Evolutionary conservation across 2,797 vertebrate genomes (phyloP), one percentile per base, ranked within the genome.

Genomic region (Acipenser ruthenus): DNA sequence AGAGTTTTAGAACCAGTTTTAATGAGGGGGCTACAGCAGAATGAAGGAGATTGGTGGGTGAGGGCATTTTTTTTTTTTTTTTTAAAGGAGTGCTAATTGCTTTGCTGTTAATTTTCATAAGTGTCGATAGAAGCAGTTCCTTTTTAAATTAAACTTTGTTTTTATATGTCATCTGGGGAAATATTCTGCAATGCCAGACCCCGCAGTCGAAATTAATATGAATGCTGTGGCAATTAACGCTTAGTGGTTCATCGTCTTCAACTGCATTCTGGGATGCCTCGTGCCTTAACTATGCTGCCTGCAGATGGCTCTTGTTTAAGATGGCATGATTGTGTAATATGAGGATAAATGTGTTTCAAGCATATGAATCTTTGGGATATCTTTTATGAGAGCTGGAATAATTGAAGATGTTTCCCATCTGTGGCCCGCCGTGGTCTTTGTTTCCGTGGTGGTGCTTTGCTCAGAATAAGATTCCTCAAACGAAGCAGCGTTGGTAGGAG

Each of bases 91-190:
- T 83, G 85, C 88, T 91, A 90, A 89, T 90, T 91, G 88, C 89
- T 89, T 82, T 87, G 86, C 85, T 91, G 89, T 90, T 91, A 90
- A 92, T 91, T 92, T 90, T 90, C 89, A 85, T 90, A 90, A 91
- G 89, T 90, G 88, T 90, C 91, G 87, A 91, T 90, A 87, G 88
- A 90, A 90, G 87, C 88, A 87, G 88, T 89, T 90, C 87, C 83
- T 90, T 37, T 37, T 37, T 90, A 90, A 91, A 91, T 90, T 90
- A 91, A 91, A 89, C 88, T 90, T 90, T 89, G 85, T 89, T 89
- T 53, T 92, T 89, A 91, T 91, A 86, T 82, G 86, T 88, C 59
- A 89, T 83, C 89, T 88, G 72, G 89, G 89, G 89, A 90, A 89
- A 90, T 92, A 91, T 89, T 89, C 86, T 77, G 82, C 85, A 84